phyloP scores from a whole-genome alignment of 2,797 vertebrate species.

The Alcedo quadribrachys region DNA sequence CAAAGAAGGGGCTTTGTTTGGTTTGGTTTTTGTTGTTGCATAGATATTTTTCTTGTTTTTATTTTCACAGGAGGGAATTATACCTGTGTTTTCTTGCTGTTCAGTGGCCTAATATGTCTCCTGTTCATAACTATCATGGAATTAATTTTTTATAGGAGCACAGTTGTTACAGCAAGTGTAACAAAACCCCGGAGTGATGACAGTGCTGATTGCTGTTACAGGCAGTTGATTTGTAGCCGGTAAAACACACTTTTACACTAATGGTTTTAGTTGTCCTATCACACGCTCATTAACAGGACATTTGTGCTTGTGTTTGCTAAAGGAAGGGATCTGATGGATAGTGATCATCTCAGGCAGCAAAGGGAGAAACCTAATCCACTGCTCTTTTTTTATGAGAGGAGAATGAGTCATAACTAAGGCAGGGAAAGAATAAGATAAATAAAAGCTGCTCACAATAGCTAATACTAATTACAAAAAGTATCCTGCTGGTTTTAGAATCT shows the following conservation, averaged over 20 bases:
- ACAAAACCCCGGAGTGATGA: neutral
- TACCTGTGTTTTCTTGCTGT: neutral
- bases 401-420: constrained; percentile 37
- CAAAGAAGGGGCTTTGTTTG: neutral
- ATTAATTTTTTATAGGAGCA: neutral
- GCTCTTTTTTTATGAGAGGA: neutral
- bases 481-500: neutral
- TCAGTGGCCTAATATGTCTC: neutral
- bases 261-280: neutral
- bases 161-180: neutral
- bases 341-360: neutral
- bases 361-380: neutral
- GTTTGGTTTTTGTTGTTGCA: neutral
- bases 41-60: neutral
- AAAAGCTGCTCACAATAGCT: constrained; percentile 12
- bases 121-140: neutral
- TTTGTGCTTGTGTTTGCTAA: neutral
- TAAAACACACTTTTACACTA: neutral
- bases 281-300: neutral
- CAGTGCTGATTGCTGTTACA: neutral
- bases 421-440: constrained; percentile 8
- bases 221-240: neutral
- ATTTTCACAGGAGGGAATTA: neutral
- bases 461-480: constrained; percentile 8
- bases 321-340: neutral